phyloP scores from a whole-genome alignment of 92 coral and sea anemone species.

The Micromussa lordhowensis region DNA sequence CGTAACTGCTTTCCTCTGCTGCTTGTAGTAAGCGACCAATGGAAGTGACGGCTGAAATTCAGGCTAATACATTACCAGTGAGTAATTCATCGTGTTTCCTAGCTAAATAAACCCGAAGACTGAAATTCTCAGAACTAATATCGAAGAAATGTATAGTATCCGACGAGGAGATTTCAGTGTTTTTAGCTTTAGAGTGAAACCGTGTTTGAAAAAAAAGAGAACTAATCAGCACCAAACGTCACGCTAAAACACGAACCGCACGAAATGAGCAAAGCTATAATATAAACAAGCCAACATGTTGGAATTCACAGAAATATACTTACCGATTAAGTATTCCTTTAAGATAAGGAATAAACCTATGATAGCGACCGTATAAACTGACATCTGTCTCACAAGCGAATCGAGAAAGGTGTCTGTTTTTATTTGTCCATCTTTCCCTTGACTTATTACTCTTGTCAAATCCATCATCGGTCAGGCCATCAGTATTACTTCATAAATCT shows the following conservation, averaged over 20 bases:
- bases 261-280: background rate
- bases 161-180: background rate
- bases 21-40: too few species aligned
- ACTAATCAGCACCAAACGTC: background rate
- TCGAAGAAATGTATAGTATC: background rate
- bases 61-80: too few species aligned
- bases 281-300: background rate
- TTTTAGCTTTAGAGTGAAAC: background rate
- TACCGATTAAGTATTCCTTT: constrained; percentile 74
- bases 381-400: constrained; percentile 70
- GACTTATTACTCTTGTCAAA: background rate
- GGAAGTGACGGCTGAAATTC: too few species aligned
- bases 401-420: constrained; percentile 76
- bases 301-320: background rate
- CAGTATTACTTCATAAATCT: too few species aligned
- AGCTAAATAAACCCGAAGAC: too few species aligned
- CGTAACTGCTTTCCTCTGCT: too few species aligned
- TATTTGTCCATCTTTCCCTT: constrained; percentile 19
- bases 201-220: background rate
- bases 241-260: background rate
- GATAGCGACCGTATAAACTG: constrained; percentile 68
- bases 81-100: too few species aligned
- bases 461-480: constrained; percentile 21
- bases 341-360: constrained; percentile 70
- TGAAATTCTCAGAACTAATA: background rate